Conservation (phyloP, 1,140 invertebrate species). For the Phymastichus coffea region DNA sequence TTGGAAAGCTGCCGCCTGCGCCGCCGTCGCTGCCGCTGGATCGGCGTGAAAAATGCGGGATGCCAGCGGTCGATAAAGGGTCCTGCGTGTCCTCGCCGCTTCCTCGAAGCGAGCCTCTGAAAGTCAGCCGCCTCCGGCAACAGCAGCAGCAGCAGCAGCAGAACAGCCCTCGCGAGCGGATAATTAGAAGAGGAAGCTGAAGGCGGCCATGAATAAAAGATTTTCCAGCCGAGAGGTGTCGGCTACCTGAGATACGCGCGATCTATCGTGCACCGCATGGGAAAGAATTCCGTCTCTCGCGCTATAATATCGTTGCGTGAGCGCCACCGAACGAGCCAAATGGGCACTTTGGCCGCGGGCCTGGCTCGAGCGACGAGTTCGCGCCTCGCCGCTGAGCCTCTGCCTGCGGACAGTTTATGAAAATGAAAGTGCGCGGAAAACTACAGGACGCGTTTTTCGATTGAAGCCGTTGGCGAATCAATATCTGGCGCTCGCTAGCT, state of each 20-base stretch:
- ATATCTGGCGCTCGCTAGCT: too few species aligned
- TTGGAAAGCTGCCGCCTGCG: not conserved
- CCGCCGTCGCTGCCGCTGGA: not conserved
- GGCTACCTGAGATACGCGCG: too few species aligned
- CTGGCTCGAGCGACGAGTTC: not conserved
- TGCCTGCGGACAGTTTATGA: constrained; percentile 7
- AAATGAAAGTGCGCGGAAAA: constrained; percentile 2
- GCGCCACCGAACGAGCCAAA: too few species aligned
- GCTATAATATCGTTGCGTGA: too few species aligned
- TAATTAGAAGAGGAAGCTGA: constrained; percentile 38
- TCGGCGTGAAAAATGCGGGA: not conserved
- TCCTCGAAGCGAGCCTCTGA: constrained; percentile 24
- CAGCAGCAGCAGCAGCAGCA: too few species aligned
- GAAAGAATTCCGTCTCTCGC: constrained; percentile 6
- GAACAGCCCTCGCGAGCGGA: constrained; percentile 22
- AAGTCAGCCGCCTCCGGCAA: too few species aligned
- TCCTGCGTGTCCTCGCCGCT: not conserved
- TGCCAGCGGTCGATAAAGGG: not conserved
- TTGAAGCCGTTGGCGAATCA: too few species aligned
- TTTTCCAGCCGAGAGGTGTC: too few species aligned
- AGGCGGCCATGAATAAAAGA: constrained; percentile 38
- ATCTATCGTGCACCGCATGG: constrained; percentile 13
- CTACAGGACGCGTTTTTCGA: constrained; percentile 19
- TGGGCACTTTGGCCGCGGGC: not conserved
- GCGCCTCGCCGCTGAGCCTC: not conserved